phyloP scores from a whole-genome alignment of 2,113 vertebrate genomes.

The Proteles cristata region DNA sequence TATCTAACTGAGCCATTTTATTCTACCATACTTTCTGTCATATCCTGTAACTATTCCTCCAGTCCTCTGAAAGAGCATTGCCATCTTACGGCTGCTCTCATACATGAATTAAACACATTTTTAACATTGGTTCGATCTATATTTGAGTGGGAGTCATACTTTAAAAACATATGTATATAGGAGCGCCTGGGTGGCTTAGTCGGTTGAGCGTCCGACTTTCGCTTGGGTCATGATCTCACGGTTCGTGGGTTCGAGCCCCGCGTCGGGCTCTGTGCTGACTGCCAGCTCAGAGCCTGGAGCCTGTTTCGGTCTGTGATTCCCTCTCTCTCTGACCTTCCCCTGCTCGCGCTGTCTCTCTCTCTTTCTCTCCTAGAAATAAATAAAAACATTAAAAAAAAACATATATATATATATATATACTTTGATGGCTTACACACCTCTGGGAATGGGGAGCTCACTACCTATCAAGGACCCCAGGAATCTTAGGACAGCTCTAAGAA shows the following conservation, averaged over 20 bases:
- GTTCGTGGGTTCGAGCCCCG: no score
- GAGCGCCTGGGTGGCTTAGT: no score
- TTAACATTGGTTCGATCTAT: background rate
- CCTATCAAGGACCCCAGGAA: background rate
- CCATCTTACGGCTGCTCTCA: background rate
- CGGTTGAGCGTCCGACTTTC: no score
- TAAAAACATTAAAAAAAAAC: no score
- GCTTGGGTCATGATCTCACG: no score
- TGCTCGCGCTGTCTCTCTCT: no score
- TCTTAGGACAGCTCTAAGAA: background rate
- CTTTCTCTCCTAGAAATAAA: no score
- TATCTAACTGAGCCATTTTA: background rate
- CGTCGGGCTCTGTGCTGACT: no score
- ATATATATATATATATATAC: background rate
- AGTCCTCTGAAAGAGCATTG: background rate
- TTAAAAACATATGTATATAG: background rate
- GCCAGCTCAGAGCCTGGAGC: no score
- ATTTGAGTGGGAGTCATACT: background rate
- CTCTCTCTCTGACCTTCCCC: no score
- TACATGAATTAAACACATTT: background rate
- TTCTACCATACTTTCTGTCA: background rate
- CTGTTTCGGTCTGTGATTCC: no score
- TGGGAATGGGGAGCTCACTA: background rate
- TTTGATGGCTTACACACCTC: background rate
- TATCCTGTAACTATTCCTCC: background rate